phyloP scores from a whole-genome alignment of 1,140 invertebrate species.

The Amphibalanus amphitrite region DNA sequence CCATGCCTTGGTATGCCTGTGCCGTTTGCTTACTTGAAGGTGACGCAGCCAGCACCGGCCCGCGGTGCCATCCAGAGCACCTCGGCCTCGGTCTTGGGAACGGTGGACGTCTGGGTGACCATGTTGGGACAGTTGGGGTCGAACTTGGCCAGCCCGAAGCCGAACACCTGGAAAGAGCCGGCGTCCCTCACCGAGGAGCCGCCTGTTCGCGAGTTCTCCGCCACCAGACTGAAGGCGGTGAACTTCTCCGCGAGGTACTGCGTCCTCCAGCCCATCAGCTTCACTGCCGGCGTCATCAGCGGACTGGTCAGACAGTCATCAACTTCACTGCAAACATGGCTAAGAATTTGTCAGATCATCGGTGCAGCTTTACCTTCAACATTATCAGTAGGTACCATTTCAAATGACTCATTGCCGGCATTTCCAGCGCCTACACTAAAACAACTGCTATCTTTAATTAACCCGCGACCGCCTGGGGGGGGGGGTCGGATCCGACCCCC shows the following conservation, averaged over 20 bases:
- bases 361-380: too few relatives aligned
- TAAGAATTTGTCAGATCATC: too few relatives aligned
- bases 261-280: slow-evolving; percentile 50
- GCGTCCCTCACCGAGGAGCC: slow-evolving; percentile 29
- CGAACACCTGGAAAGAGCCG: slow-evolving; percentile 36
- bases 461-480: too few relatives aligned
- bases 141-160: slow-evolving; percentile 54
- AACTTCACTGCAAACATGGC: too few relatives aligned
- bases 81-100: slow-evolving; percentile 68
- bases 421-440: too few relatives aligned
- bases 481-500: too few relatives aligned
- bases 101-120: slow-evolving; percentile 52
- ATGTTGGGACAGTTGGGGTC: slow-evolving; percentile 75
- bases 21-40: slow-evolving; percentile 46
- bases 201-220: slow-evolving; percentile 35
- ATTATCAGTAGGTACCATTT: too few relatives aligned
- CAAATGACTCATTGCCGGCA: too few relatives aligned
- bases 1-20: too few relatives aligned
- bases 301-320: too few relatives aligned
- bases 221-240: slow-evolving; percentile 57
- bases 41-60: slow-evolving; percentile 63
- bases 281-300: slow-evolving; percentile 40
- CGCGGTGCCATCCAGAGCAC: slow-evolving; percentile 79
- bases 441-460: too few relatives aligned
- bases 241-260: slow-evolving; percentile 59